phyloP scores from a whole-genome alignment of 2,888 invertebrate species.

The Cybosia mesomella region DNA sequence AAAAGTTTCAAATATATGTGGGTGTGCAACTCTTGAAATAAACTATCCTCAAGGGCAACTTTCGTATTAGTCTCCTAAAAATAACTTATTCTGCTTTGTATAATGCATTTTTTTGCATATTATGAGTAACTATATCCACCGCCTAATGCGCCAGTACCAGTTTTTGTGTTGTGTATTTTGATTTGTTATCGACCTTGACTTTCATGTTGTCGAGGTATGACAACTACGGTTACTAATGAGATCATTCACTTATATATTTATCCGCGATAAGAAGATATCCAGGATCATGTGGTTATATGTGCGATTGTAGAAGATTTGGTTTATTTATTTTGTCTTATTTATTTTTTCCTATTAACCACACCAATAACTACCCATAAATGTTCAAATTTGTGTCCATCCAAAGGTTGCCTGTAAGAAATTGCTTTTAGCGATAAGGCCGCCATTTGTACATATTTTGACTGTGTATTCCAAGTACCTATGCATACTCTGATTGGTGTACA shows the following conservation, averaged over 20 bases:
- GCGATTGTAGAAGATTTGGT: neutral
- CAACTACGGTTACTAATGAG: conserved; percentile 4
- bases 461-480: no score
- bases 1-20: conserved; percentile 16
- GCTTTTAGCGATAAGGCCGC: no score
- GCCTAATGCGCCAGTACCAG: neutral
- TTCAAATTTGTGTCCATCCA: no score
- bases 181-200: conserved; percentile 11
- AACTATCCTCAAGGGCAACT: conserved; percentile 20
- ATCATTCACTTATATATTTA: neutral
- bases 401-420: no score
- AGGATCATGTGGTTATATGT: neutral
- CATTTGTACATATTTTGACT: no score
- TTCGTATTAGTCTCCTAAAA: conserved; percentile 9
- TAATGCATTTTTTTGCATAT: conserved; percentile 12
- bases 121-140: conserved; percentile 6
- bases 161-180: conserved; percentile 15
- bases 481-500: no score
- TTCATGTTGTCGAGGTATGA: neutral
- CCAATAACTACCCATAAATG: no score
- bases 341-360: no score
- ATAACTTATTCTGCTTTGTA: neutral
- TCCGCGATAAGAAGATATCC: neutral
- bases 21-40: conserved; percentile 16
- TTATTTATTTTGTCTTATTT: no score